Conservation (phyloP, 2,888 invertebrate species). For the Eurytoma adleriae region DNA sequence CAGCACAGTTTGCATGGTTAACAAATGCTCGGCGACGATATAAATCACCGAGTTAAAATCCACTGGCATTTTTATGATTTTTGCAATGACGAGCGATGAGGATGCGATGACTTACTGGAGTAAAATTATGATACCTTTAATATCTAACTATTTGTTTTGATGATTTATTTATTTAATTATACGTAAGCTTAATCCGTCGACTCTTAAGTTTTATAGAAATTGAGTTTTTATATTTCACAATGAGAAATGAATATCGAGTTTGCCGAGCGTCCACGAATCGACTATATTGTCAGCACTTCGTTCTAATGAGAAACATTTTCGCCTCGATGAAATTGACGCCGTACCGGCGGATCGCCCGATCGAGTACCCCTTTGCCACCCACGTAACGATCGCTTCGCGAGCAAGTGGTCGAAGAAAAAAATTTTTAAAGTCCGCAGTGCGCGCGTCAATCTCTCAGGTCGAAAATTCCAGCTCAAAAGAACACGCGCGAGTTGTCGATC, state of each 20-base stretch:
- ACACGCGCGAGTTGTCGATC: slow-evolving; percentile 38
- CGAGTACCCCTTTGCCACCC: no score
- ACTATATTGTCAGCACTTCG: slow-evolving; percentile 50
- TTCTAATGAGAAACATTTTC: slow-evolving; percentile 37
- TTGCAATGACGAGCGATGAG: slow-evolving; percentile 4
- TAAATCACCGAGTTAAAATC: slow-evolving; percentile 30
- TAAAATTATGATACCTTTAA: slow-evolving; percentile 29
- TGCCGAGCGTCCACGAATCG: slow-evolving; percentile 50
- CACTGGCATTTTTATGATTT: slow-evolving; percentile 27
- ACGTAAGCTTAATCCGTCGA: slow-evolving; percentile 34
- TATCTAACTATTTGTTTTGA: slow-evolving; percentile 34
- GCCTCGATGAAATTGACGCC: neutral
- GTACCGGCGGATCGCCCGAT: neutral
- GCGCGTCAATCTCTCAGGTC: neutral
- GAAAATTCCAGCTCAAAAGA: slow-evolving; percentile 36
- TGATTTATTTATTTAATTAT: slow-evolving; percentile 2
- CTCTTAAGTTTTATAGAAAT: slow-evolving; percentile 44
- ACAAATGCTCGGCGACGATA: slow-evolving; percentile 4
- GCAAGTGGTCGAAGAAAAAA: no score
- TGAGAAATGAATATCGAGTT: slow-evolving; percentile 52
- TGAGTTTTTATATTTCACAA: slow-evolving; percentile 27
- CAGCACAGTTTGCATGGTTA: slow-evolving; percentile 16
- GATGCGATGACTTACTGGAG: slow-evolving; percentile 27
- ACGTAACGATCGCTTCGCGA: no score
- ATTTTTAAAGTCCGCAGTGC: no score